Conservation (phyloP, 2,797 vertebrate genomes). For the Botia kubotai region DNA sequence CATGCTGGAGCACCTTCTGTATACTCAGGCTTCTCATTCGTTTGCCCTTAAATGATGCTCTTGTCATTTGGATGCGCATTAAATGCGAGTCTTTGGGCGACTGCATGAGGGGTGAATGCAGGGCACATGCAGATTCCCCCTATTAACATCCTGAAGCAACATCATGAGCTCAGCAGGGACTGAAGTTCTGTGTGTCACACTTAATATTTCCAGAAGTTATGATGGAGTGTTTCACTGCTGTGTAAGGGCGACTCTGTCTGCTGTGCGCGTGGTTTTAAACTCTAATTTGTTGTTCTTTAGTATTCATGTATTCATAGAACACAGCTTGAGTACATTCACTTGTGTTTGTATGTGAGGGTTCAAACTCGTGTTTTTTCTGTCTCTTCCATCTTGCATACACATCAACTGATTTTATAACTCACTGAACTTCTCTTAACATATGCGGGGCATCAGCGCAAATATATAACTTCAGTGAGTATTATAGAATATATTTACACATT, state of each 20-base stretch:
- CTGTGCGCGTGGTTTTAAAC: constrained; percentile 12
- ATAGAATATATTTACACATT: constrained; percentile 42
- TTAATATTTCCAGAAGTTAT: constrained; percentile 12
- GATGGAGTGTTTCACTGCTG: constrained; percentile 13
- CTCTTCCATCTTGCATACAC: constrained; percentile 61
- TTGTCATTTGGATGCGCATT: constrained; percentile 45
- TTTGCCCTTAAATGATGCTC: constrained; percentile 51
- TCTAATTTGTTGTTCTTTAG: constrained; percentile 43
- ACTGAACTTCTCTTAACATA: no score
- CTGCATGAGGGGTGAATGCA: constrained; percentile 40
- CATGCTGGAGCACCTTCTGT: constrained; percentile 15
- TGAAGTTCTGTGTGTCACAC: constrained; percentile 46
- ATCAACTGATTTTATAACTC: constrained; percentile 39
- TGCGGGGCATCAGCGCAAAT: neutral
- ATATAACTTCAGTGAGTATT: no score
- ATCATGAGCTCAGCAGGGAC: constrained; percentile 34
- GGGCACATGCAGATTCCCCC: constrained; percentile 50
- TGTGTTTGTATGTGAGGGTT: constrained; percentile 29
- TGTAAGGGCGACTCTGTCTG: neutral
- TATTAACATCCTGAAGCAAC: constrained; percentile 43
- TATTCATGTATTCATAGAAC: constrained; percentile 55
- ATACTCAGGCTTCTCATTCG: neutral
- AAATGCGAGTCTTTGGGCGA: constrained; percentile 36
- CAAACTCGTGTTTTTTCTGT: constrained; percentile 39
- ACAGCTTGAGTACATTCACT: neutral